These are phyloP conservation scores for Thaumetopoea pityocampa DNA, from an alignment of 1,140 invertebrate species.

Conservation along the genomic window DNA sequence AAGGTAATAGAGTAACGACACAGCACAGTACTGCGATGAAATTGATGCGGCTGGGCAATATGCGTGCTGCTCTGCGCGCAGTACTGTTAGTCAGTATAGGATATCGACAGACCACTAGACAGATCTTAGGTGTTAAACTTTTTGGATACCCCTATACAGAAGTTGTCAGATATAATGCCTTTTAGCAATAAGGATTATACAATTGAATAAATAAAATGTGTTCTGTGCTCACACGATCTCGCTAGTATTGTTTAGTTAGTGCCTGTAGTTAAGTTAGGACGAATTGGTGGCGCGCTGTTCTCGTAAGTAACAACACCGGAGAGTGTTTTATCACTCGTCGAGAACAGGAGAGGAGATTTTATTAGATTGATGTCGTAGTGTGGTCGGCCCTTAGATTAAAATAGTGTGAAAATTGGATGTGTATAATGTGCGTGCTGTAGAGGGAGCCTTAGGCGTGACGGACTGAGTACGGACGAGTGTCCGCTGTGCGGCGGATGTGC, in stretches of 20 bases:
- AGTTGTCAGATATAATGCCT: conserved; percentile 51
- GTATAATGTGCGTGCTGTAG: conserved; percentile 13
- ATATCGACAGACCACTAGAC: conserved; percentile 29
- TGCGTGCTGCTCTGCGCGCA: no score
- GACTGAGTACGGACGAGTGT: background rate
- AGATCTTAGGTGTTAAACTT: conserved; percentile 31
- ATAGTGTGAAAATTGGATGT: conserved; percentile 21
- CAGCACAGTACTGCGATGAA: no score
- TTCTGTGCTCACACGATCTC: conserved; percentile 74
- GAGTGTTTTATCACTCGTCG: conserved; percentile 28
- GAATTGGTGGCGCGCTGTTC: conserved; percentile 39
- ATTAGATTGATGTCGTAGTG: conserved; percentile 24
- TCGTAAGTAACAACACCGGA: conserved; percentile 25
- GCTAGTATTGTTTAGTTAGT: conserved; percentile 72
- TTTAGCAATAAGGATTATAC: conserved; percentile 53
- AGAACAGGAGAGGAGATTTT: conserved; percentile 23
- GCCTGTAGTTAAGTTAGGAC: conserved; percentile 67
- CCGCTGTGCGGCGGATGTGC: background rate
- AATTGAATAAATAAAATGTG: conserved; percentile 51
- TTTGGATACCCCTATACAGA: conserved; percentile 52
- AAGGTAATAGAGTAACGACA: no score
- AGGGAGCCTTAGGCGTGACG: conserved; percentile 18
- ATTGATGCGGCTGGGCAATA: no score
- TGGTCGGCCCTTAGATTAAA: conserved; percentile 22
- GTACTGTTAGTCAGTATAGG: conserved; percentile 15